phyloP scores from a whole-genome alignment of 2,888 invertebrate genomes.

The Callimorpha dominula region DNA sequence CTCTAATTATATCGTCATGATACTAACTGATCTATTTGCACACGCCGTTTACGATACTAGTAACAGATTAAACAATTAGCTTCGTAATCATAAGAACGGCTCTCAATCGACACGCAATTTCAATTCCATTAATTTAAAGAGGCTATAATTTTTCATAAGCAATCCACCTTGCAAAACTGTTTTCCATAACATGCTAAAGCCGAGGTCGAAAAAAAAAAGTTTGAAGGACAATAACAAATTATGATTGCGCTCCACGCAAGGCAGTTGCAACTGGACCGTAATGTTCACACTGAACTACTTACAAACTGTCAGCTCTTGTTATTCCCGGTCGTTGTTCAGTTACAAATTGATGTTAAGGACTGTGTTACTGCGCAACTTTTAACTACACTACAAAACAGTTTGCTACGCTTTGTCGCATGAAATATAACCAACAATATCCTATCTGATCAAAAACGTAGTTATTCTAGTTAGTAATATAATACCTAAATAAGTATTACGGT shows the following conservation, averaged over 20 bases:
- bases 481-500: too few relatives aligned
- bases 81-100: neutral
- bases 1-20: neutral
- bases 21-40: neutral
- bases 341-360: constrained; percentile 18
- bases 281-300: constrained; percentile 34
- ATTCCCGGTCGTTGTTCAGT: constrained; percentile 11
- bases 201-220: constrained; percentile 51
- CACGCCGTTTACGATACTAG: neutral
- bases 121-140: neutral
- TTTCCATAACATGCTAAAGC: constrained; percentile 55
- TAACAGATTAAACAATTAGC: neutral
- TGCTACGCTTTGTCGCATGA: neutral
- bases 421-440: neutral
- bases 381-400: neutral
- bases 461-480: too few relatives aligned
- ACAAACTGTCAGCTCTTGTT: constrained; percentile 15
- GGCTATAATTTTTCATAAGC: neutral
- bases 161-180: constrained; percentile 31
- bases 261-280: constrained; percentile 44
- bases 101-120: neutral
- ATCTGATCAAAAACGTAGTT: too few relatives aligned
- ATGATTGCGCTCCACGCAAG: constrained; percentile 35
- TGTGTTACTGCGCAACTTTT: neutral
- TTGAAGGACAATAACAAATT: constrained; percentile 47